Conservation (phyloP, 2,113 vertebrate genomes). For the Gnathonemus longibarbis region DNA sequence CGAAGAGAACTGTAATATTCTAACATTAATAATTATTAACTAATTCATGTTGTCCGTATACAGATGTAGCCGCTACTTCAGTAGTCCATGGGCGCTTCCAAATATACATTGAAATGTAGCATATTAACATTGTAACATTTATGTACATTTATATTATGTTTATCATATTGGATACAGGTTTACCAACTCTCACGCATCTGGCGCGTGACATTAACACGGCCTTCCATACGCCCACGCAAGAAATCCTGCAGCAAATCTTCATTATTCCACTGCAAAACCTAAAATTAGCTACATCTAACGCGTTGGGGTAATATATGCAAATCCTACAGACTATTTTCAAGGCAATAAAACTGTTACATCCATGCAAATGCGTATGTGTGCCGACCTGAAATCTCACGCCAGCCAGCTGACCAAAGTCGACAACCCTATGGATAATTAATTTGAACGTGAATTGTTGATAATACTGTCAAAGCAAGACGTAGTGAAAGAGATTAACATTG, state of each 20-base stretch:
- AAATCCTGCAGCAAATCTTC: too few relatives aligned
- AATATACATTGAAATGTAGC: neutral
- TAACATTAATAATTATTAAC: neutral
- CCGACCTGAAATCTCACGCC: too few relatives aligned
- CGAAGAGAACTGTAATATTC: neutral
- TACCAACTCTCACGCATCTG: too few relatives aligned
- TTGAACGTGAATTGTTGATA: neutral
- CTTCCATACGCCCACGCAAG: too few relatives aligned
- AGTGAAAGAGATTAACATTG: neutral
- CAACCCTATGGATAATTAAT: neutral
- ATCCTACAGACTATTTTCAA: too few relatives aligned
- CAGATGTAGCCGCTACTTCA: neutral
- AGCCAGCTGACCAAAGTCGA: too few relatives aligned
- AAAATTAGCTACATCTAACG: too few relatives aligned
- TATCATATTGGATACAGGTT: neutral
- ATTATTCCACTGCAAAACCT: too few relatives aligned
- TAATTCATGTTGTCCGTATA: neutral
- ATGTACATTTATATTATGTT: neutral
- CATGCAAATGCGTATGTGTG: too few relatives aligned
- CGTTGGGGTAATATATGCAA: too few relatives aligned
- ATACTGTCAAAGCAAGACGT: neutral
- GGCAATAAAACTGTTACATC: too few relatives aligned
- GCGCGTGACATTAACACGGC: too few relatives aligned
- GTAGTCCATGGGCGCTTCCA: neutral
- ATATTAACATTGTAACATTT: neutral